Base-by-base conservation (phyloP, 1,140 invertebrate genomes). In the Oryzaephilus surinamensis region DNA sequence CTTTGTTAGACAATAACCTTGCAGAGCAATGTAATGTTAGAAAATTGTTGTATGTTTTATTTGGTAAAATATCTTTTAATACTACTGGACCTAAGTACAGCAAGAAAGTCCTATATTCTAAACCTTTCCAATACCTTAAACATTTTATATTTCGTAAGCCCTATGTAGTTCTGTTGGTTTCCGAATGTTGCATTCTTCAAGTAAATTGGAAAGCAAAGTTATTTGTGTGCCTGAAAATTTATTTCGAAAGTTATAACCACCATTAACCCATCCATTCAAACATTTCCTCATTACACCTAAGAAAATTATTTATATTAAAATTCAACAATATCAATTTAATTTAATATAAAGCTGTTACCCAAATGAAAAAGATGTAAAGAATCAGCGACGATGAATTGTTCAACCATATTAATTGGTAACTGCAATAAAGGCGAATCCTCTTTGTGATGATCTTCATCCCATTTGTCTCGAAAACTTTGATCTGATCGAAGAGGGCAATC, bases 301-400 rank as follows among this genome's bases (percentile, higher is more conserved):
- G n/a, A n/a, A n/a, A n/a, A n/a, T n/a, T n/a, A n/a, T n/a, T n/a
- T n/a, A n/a, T n/a, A n/a, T n/a, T n/a, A n/a, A n/a, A n/a, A n/a
- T n/a, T n/a, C n/a, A n/a, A n/a, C n/a, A n/a, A n/a, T n/a, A n/a
- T n/a, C n/a, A n/a, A n/a, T n/a, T n/a, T n/a, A n/a, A n/a, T n/a
- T n/a, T n/a, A n/a, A n/a, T n/a, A n/a, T n/a, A n/a, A n/a, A n/a
- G n/a, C n/a, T n/a, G n/a, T n/a, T n/a, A n/a, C n/a, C n/a, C 7
- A 54, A 39, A 16, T 54, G 44, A 11, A 54, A 33, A n/a, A 54
- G 29, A 39, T 54, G 50, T 8, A 52, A 26, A 13, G 44, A 40
- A 40, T 54, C 52, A 21, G 17, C 44, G 2, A 47, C 41, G 11
- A 41, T 32, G 41, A 54, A 50, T 30, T 39, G 31, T 33, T 50